Base-by-base conservation (phyloP, 2,113 vertebrate species). In the Pelecanus crispus region DNA sequence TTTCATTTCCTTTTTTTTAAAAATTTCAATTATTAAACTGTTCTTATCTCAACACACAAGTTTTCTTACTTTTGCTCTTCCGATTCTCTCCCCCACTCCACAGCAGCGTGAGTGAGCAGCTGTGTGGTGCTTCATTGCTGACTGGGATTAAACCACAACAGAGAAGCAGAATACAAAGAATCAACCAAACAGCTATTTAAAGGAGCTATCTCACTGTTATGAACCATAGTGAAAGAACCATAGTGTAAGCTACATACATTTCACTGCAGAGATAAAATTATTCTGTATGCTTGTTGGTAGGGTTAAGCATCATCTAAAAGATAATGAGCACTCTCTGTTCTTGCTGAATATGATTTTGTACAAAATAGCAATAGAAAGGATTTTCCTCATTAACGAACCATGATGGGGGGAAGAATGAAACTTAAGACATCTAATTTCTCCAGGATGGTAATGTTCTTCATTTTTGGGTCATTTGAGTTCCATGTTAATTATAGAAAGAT, bases 391-490 rank as follows among this genome's bases (percentile, higher is more conserved):
- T 96, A 93, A 93, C 0, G 0, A 90, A 32, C 25, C 71, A 62
- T 62, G 74, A 90, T 56, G 62, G 65, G 22, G 29, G 40, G 3
- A 92, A 92, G 75, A 93, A 96, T 71, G 79, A 95, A 95, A 92
- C 59, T 72, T 66, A 79, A 95, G 81, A 86, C 81, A 94, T 87
- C 25, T 93, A 86, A 80, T 96, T 97, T 96, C 88, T 77, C 50
- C 78, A 83, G 71, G 67, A 92, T 81, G 38, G 83, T 88, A 90
- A 95, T 90, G 84, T 90, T 93, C 95, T 95, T 92, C 75, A 93
- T 88, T 96, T 95, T 92, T 77, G 77, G 71, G 75, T 81, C 66
- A 82, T 93, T 58, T 92, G 71, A 81, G 45, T 80, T 92, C 50
- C 47, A 70, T 81, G 83, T 90, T 93, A 92, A 90, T 90, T 94